Conservation (phyloP, 1,140 invertebrate genomes). For the Drosophila repleta region DNA sequence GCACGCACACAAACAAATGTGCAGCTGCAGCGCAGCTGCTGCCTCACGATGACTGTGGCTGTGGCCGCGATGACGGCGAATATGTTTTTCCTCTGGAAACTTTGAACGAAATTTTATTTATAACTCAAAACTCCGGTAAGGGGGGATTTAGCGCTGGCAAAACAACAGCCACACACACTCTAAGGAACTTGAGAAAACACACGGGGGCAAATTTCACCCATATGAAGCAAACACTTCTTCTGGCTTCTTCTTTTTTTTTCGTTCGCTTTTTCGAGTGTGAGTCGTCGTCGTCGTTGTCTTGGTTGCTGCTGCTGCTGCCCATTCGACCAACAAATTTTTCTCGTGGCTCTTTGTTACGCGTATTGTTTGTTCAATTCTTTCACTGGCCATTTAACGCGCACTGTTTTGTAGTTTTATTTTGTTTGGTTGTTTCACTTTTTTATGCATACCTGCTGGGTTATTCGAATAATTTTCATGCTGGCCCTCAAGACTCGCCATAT, state of each 20-base stretch:
- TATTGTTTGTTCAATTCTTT: constrained; percentile 18
- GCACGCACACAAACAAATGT: constrained; percentile 53
- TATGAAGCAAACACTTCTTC: constrained; percentile 68
- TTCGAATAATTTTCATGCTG: constrained; percentile 83
- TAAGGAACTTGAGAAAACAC: constrained; percentile 48
- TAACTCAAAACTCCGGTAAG: constrained; percentile 74
- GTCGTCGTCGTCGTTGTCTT: constrained; percentile 62
- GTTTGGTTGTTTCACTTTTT: constrained; percentile 37
- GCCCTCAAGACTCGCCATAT: constrained; percentile 84
- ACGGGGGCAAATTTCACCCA: constrained; percentile 71
- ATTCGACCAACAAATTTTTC: constrained; percentile 68
- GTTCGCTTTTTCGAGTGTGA: constrained; percentile 66
- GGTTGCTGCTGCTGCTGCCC: constrained; percentile 70
- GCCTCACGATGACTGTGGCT: constrained; percentile 62
- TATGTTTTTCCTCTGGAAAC: constrained; percentile 74
- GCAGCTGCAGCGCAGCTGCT: constrained; percentile 70
- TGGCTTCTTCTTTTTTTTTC: constrained; percentile 67
- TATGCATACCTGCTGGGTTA: constrained; percentile 78
- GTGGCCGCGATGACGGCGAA: constrained; percentile 32
- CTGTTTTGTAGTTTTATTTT: constrained; percentile 25
- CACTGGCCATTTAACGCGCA: constrained; percentile 32
- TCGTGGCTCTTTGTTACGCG: constrained; percentile 41
- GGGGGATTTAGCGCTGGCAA: constrained; percentile 29
- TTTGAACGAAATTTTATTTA: constrained; percentile 69
- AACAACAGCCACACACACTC: constrained; percentile 49